These are phyloP conservation scores for Crotalus viridis DNA, from an alignment of 2,113 vertebrate species.

Conservation along the genomic window DNA sequence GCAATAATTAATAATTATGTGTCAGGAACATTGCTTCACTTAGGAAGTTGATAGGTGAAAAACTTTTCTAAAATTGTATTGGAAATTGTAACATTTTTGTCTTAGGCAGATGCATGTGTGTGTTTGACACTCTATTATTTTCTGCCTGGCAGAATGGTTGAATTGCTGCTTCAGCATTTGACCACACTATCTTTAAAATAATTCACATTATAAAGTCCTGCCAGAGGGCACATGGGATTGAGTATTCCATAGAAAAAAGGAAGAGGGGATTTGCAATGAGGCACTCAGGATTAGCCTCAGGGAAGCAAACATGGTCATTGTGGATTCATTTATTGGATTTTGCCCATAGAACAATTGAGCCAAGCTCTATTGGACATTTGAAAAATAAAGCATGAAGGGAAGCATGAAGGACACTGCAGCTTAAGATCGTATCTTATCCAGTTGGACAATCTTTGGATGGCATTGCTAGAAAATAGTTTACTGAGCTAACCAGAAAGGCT, in stretches of 20 bases:
- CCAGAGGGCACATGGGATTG: background rate
- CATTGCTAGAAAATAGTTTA: background rate
- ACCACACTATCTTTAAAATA: constrained; percentile 33
- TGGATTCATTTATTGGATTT: background rate
- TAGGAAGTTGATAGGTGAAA: background rate
- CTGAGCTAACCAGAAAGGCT: background rate
- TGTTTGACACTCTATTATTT: background rate
- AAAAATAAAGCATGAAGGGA: background rate
- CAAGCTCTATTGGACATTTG: background rate
- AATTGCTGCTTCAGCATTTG: background rate
- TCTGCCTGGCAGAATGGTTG: background rate
- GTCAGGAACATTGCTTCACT: constrained; percentile 10
- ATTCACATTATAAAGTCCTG: background rate
- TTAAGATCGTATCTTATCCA: background rate
- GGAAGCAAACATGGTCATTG: background rate
- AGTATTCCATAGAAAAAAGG: constrained; percentile 9
- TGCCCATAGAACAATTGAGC: background rate
- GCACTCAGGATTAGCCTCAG: background rate
- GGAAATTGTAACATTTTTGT: background rate
- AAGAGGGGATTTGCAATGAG: background rate
- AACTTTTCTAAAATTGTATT: constrained; percentile 11
- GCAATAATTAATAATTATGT: constrained; percentile 35
- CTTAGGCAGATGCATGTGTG: background rate
- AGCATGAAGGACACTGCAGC: background rate
- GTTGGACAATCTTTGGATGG: background rate